Base-by-base conservation (phyloP, 1,140 invertebrate genomes). In the Drosophila nasuta region DNA sequence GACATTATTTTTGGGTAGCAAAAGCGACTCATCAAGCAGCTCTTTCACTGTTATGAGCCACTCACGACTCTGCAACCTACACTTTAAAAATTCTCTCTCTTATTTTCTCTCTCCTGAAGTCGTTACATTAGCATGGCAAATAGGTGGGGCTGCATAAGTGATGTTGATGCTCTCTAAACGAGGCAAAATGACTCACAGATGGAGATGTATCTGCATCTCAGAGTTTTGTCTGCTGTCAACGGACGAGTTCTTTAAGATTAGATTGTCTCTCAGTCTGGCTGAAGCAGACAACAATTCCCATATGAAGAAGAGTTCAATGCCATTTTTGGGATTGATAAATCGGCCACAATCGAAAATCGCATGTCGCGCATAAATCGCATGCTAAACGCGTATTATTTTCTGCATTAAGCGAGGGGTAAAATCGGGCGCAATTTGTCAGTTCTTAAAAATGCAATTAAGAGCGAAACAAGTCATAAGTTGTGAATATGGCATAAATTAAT, bases 401-500 rank as follows among this genome's bases (percentile, higher is more conserved):
- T 17, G 30, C 10, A 60, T 13, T 17, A 17, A 46, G n/a, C n/a
- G 15, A 11, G 46, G 35, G n/a, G 20, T 30, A 20, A 13, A 7
- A 33, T 13, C n/a, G 8, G 10, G 1, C 30, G 59, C 60, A 65
- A 76, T 76, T 72, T 76, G 74, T 76, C 74, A 76, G 68, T 51
- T 73, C 58, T 45, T 58, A 28, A 68, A 79, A 87, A 69, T 63
- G 79, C 82, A 87, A 87, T 87, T 88, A 87, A 88, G 62, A 49
- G 75, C 45, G 48, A 59, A 68, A 78, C 60, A 70, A 81, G 75
- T 70, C 81, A 69, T 62, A 67, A 62, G 65, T 69, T 69, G 68
- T 75, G 67, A 33, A 68, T 79, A 72, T 70, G 78, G 69, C 69
- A 79, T 88, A 77, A 79, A 87, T 87, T 88, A 82, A 88, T 82